Evolutionary conservation across 2,888 invertebrate genomes (phyloP).

Genomic region (Stramonita haemastoma): DNA sequence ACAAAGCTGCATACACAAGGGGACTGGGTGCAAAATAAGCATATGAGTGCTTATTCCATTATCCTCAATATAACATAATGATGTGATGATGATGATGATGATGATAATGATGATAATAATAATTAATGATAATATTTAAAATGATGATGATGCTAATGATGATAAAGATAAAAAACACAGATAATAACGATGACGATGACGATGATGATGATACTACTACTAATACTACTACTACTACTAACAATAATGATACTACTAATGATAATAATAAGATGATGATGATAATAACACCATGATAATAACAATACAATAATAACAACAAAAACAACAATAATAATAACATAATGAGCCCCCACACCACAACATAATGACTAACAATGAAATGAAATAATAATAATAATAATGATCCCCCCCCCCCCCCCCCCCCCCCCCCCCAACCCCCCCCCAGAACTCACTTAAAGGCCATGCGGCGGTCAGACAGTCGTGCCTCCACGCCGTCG

Average conservation of each 20-base stretch:
- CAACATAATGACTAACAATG: background rate
- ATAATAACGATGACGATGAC: background rate
- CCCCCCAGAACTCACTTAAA: conserved; percentile 24
- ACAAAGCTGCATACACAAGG: no score
- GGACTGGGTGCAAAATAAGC: no score
- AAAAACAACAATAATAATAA: background rate
- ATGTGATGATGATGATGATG: no score
- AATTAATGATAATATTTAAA: no score
- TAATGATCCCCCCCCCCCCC: background rate
- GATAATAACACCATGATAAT: background rate
- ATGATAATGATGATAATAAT: no score
- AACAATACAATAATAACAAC: background rate
- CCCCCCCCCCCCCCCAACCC: background rate
- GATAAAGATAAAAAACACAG: background rate
- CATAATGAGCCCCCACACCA: background rate
- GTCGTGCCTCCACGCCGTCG: conserved; percentile 87
- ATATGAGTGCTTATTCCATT: no score
- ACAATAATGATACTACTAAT: background rate
- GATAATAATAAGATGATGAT: background rate
- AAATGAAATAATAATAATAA: background rate
- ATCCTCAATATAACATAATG: no score
- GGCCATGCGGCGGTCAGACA: conserved; percentile 54
- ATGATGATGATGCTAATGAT: no score
- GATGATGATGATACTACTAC: no score
- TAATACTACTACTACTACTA: no score